These are phyloP conservation scores for Falco concolor DNA, from an alignment of 2,797 vertebrate species.

Conservation along the genomic window DNA sequence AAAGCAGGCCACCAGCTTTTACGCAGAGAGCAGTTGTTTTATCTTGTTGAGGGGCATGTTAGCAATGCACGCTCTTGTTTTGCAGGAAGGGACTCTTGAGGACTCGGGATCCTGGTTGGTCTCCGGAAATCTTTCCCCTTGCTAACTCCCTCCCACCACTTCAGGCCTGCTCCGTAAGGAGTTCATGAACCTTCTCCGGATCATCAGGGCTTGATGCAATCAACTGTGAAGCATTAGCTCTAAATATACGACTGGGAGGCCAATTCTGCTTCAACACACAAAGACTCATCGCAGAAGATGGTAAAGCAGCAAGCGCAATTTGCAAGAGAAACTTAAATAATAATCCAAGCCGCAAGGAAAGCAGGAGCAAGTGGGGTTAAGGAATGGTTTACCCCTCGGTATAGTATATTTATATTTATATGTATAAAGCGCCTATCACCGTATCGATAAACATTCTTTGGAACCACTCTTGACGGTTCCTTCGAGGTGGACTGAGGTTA, in stretches of 20 bases:
- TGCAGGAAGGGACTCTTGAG: neutral
- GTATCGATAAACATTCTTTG: no score
- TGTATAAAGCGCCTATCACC: no score
- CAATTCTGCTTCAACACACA: slow-evolving; percentile 16
- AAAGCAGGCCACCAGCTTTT: neutral
- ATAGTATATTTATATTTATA: no score
- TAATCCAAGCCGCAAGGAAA: neutral
- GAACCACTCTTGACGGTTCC: no score
- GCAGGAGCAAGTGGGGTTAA: neutral
- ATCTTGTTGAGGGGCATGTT: neutral
- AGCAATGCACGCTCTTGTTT: neutral
- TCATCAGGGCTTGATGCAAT: slow-evolving; percentile 36
- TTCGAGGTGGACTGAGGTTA: neutral
- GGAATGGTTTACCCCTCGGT: neutral
- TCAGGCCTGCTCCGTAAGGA: neutral
- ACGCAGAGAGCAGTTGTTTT: neutral
- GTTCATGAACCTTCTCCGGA: slow-evolving; percentile 32
- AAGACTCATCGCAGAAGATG: neutral
- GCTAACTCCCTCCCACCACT: slow-evolving; percentile 21
- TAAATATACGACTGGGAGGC: slow-evolving; percentile 44
- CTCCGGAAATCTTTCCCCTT: neutral
- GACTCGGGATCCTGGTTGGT: neutral
- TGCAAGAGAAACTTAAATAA: neutral
- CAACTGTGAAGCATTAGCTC: slow-evolving; percentile 37
- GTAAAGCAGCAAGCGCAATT: neutral